These are phyloP conservation scores for Eilema caniola DNA, from an alignment of 2,888 invertebrate genomes.

Conservation along the genomic window DNA sequence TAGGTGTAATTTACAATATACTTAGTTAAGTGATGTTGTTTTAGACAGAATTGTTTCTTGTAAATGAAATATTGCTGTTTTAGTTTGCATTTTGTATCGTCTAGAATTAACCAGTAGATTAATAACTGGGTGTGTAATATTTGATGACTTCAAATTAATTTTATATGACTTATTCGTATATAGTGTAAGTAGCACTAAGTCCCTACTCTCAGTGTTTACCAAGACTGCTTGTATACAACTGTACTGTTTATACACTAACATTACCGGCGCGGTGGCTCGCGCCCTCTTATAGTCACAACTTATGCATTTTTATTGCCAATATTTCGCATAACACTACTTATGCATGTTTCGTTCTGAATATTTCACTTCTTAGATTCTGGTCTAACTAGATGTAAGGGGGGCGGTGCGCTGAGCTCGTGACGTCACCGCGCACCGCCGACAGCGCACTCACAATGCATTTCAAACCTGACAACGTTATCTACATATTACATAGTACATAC, in stretches of 20 bases:
- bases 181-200: slow-evolving; percentile 82
- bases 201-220: slow-evolving; percentile 85
- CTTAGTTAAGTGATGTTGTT: slow-evolving; percentile 77
- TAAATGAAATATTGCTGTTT: slow-evolving; percentile 85
- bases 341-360: slow-evolving; percentile 71
- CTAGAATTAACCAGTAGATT: slow-evolving; percentile 76
- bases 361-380: slow-evolving; percentile 69
- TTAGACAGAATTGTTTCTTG: slow-evolving; percentile 84
- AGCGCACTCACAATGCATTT: slow-evolving; percentile 54
- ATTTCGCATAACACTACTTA: slow-evolving; percentile 75
- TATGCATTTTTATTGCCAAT: slow-evolving; percentile 85
- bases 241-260: slow-evolving; percentile 82
- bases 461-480: slow-evolving; percentile 48
- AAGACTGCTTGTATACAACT: slow-evolving; percentile 86
- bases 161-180: slow-evolving; percentile 80
- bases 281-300: slow-evolving; percentile 83
- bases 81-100: slow-evolving; percentile 86
- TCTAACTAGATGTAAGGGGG: slow-evolving; percentile 71
- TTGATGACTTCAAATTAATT: slow-evolving; percentile 77
- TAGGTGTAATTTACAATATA: slow-evolving; percentile 72
- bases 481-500: slow-evolving; percentile 39
- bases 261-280: slow-evolving; percentile 70
- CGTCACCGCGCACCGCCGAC: slow-evolving; percentile 38
- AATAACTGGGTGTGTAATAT: slow-evolving; percentile 78
- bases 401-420: slow-evolving; percentile 40